These are phyloP conservation scores for Macropus fuliginosus DNA, from an alignment of 2,797 vertebrate species.

Conservation along the genomic window DNA sequence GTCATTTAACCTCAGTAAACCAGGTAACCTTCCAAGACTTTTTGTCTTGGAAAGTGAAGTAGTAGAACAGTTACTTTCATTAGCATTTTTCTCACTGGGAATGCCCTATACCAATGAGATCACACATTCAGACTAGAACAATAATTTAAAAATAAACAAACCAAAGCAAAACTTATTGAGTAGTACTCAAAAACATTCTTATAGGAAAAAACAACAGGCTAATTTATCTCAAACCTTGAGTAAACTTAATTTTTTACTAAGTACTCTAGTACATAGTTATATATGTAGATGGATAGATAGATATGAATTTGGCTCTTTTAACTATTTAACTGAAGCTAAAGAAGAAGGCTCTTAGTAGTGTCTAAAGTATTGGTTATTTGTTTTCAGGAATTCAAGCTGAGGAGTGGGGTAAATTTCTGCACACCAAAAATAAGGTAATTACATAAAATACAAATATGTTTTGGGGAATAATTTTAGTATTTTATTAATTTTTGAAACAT, in stretches of 20 bases:
- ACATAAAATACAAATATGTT: conserved; percentile 22
- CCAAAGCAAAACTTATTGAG: neutral
- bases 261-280: neutral
- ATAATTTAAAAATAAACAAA: neutral
- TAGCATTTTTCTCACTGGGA: neutral
- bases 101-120: neutral
- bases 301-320: conserved; percentile 49
- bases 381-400: conserved; percentile 94
- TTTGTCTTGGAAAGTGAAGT: too few relatives aligned
- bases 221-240: conserved; percentile 53
- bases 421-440: conserved; percentile 98
- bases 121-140: neutral
- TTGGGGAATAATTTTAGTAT: conserved; percentile 17
- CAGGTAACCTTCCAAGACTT: neutral
- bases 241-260: conserved; percentile 22
- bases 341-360: conserved; percentile 52
- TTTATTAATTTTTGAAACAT: neutral
- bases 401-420: conserved; percentile 99
- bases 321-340: conserved; percentile 58
- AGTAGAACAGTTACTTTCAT: neutral
- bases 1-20: neutral
- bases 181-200: neutral
- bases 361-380: conserved; percentile 74
- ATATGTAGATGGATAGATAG: conserved; percentile 43
- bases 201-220: neutral